Evolutionary conservation across 2,888 invertebrate species (phyloP), one percentile per base, ranked within the genome.

Genomic region (Drosophila percnosoma): DNA sequence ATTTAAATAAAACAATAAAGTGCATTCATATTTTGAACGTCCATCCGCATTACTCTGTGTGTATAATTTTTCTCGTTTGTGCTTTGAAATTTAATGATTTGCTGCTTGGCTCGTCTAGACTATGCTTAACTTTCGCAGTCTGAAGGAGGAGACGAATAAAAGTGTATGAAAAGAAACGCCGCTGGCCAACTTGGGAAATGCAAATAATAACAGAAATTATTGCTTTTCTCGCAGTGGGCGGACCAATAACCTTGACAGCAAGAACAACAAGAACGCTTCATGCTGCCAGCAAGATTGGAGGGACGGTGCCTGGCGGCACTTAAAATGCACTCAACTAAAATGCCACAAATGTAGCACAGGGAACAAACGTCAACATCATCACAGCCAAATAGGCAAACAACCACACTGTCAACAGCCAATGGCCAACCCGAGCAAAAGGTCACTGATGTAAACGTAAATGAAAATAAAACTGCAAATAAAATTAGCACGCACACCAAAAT

Each of bases 301-400:
- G 61, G 49, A n/a, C 51, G 48, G 58, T 34, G 59, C 40, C 80
- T 57, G 73, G 62, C 52, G 67, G 80, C 80, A 80, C 80, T 80
- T 80, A 81, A 82, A 80, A 82, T 79, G 80, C 80, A 80, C 82
- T 80, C 80, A 80, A 75, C 80, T 82, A 82, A 80, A 80, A 80
- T 80, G 82, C 82, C 80, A 82, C 82, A 80, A 78, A 78, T 82
- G 79, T 72, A 38, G 63, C 59, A 57, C 38, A 48, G 60, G 49
- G 70, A 81, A 68, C 70, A 68, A 68, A 73, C 82, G 70, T 49
- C 78, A 78, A 67, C 69, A 79, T 58, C 64, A 64, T 34, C 54
- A 21, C 15, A 51, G 73, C 57, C 66, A 72, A 58, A 61, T 45
- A 45, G 45, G 24, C 45, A 45, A 45, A 68, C 33, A 34, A 49